A percentile compares a stretch with the other conserved stretches of the same genome.
Evolutionary conservation across 2,113 vertebrate genomes (phyloP).

Genomic region (Cephalophus harveyi): DNA sequence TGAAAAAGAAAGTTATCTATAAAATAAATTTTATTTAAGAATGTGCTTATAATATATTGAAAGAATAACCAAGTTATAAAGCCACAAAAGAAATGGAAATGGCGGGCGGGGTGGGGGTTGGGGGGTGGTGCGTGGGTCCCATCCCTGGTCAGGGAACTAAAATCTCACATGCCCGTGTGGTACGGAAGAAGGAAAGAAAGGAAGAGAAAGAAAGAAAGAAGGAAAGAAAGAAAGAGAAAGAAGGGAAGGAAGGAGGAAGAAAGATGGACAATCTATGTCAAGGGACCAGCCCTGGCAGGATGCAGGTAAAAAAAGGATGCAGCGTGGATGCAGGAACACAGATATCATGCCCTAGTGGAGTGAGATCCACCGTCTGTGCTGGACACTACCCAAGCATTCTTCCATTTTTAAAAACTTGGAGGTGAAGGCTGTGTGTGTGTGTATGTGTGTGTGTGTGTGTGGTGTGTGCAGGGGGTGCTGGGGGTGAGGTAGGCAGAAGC

Average conservation of each 20-base stretch:
- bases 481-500: background rate
- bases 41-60: background rate
- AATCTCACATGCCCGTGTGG: background rate
- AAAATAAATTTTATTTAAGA: background rate
- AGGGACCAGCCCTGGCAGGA: background rate
- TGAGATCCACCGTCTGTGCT: background rate
- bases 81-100: background rate
- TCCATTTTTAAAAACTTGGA: background rate
- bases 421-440: too few relatives aligned
- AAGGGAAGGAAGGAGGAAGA: background rate
- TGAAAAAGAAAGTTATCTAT: background rate
- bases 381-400: background rate
- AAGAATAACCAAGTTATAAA: background rate
- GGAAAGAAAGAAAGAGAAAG: background rate
- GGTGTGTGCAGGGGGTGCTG: background rate
- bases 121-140: rapidly evolving
- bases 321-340: background rate
- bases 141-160: background rate
- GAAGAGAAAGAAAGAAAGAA: background rate
- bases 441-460: background rate
- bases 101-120: rapidly evolving
- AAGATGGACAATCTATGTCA: background rate
- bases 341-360: background rate
- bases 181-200: background rate
- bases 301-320: background rate